A percentile compares a stretch with the other conserved stretches of the same genome.
Conservation (phyloP, 2,113 vertebrate genomes). For the Sapayoa aenigma region DNA sequence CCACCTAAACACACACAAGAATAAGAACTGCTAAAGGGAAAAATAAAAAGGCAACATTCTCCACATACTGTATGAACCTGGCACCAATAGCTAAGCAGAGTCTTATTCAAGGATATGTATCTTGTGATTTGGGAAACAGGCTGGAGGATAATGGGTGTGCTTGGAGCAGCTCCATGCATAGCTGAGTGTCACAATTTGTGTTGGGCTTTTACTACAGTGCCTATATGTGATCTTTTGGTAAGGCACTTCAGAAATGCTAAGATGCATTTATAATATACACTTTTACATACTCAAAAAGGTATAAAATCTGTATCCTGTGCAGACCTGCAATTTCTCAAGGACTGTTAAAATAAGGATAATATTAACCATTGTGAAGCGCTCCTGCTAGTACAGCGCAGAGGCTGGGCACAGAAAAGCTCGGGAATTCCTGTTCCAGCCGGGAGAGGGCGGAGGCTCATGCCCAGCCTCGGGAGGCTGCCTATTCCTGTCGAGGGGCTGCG, state of each 20-base stretch:
- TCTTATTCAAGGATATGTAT: neutral
- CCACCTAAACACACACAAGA: neutral
- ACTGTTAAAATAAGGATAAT: neutral
- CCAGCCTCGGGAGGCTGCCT: neutral
- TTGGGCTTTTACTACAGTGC: neutral
- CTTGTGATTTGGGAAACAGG: neutral
- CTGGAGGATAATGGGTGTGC: neutral
- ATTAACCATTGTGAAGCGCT: accelerated
- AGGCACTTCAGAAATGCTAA: neutral
- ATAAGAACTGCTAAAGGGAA: neutral
- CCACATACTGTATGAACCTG: neutral
- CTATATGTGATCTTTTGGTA: neutral
- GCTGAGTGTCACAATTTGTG: neutral
- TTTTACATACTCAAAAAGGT: neutral
- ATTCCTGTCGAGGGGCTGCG: neutral
- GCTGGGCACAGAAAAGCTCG: neutral
- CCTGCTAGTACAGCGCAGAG: neutral
- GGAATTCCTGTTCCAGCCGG: neutral
- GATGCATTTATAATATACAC: neutral
- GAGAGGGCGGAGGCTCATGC: conserved; percentile 13
- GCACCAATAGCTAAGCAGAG: neutral
- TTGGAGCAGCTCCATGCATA: neutral
- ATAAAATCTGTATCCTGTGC: accelerated
- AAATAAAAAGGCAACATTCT: neutral
- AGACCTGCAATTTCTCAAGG: neutral